A percentile compares a stretch with the other conserved stretches of the same genome.
These are phyloP conservation scores for Parnassius mnemosyne DNA, from an alignment of 2,888 invertebrate species.

Conservation along the genomic window DNA sequence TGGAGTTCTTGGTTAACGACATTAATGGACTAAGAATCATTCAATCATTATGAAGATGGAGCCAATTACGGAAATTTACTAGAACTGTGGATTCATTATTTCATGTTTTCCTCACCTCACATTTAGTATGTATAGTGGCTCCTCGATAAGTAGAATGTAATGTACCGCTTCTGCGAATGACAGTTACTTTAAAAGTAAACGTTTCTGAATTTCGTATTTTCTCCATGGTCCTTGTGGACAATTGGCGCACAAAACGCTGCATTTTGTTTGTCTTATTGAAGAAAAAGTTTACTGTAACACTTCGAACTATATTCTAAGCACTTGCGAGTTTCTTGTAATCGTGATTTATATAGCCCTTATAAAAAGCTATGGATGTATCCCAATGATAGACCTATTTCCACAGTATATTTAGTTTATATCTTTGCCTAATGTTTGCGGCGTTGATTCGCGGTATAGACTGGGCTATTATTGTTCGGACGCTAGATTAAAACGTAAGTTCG, in stretches of 20 bases:
- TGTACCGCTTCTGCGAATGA: constrained; percentile 49
- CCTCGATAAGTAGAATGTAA: constrained; percentile 61
- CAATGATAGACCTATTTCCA: constrained; percentile 29
- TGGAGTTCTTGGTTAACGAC: constrained; percentile 14
- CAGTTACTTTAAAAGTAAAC: constrained; percentile 52
- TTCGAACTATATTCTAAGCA: background rate
- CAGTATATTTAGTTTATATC: constrained; percentile 7
- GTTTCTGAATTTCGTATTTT: constrained; percentile 57
- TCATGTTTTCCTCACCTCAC: constrained; percentile 55
- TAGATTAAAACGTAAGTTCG: constrained; percentile 37
- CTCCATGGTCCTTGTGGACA: constrained; percentile 49
- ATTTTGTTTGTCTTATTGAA: constrained; percentile 37
- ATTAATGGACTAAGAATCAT: constrained; percentile 14
- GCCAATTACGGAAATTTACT: constrained; percentile 19
- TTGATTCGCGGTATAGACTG: constrained; percentile 22
- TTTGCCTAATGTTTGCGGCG: background rate
- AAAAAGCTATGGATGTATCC: constrained; percentile 48
- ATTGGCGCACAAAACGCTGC: constrained; percentile 55
- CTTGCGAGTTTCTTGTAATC: background rate
- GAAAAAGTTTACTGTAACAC: background rate
- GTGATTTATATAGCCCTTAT: background rate
- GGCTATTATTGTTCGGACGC: constrained; percentile 15
- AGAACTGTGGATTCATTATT: constrained; percentile 1
- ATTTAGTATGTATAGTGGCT: constrained; percentile 61
- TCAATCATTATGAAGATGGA: constrained; percentile 9